A percentile compares a stretch with the other conserved stretches of the same genome.
These are phyloP conservation scores for Platycheirus albimanus DNA, from an alignment of 2,888 invertebrate species.

Conservation along the genomic window DNA sequence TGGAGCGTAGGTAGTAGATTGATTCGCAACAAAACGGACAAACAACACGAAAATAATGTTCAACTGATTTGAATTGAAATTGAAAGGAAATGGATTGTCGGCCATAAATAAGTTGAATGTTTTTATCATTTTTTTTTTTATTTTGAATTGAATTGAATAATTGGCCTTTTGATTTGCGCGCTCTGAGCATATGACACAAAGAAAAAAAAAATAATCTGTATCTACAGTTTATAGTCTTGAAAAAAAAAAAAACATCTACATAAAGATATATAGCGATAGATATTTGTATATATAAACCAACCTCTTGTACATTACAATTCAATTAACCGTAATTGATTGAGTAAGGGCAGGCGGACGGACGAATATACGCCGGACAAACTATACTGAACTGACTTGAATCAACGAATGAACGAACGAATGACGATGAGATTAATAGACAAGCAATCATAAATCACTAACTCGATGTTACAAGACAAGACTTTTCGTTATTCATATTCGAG, in stretches of 20 bases:
- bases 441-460: conserved; percentile 65
- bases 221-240: conserved; percentile 21
- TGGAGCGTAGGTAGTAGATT: conserved; percentile 69
- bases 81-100: conserved; percentile 74
- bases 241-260: too few species aligned
- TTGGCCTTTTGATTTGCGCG: conserved; percentile 72
- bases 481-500: too few species aligned
- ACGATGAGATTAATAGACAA: conserved; percentile 55
- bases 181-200: conserved; percentile 56
- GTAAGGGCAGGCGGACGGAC: conserved; percentile 34
- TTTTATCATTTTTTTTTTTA: conserved; percentile 51
- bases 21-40: conserved; percentile 64
- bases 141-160: conserved; percentile 73
- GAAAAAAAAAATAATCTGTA: conserved; percentile 29
- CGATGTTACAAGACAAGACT: conserved; percentile 7
- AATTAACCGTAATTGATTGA: conserved; percentile 69
- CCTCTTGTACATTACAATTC: conserved; percentile 59
- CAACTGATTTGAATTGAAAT: conserved; percentile 73
- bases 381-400: too few species aligned
- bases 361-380: too few species aligned
- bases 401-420: conserved; percentile 1
- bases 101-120: conserved; percentile 33
- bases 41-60: conserved; percentile 43
- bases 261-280: too few species aligned
- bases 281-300: conserved; percentile 8